A percentile compares a stretch with the other conserved stretches of the same genome.
Evolutionary conservation across 2,113 vertebrate species (phyloP).

Genomic region (Bubo scandiacus): DNA sequence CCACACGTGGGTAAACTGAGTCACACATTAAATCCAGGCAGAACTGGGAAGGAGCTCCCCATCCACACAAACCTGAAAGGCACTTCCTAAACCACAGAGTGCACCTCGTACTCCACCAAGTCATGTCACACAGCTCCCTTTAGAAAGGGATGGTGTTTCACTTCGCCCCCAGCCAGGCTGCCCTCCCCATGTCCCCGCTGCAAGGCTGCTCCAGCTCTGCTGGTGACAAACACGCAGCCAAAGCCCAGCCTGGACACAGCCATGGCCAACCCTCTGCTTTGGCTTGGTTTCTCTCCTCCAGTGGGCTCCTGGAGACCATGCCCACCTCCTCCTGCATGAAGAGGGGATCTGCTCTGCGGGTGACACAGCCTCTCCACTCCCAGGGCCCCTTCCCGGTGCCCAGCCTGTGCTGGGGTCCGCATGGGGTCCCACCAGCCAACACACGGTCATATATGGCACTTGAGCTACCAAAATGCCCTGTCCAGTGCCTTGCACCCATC

Average conservation of each 20-base stretch:
- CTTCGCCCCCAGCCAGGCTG: not conserved
- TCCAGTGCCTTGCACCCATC: too few species aligned
- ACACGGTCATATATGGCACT: not conserved
- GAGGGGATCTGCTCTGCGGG: not conserved
- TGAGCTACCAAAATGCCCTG: rapidly evolving
- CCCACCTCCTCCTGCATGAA: not conserved
- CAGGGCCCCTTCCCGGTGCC: rapidly evolving
- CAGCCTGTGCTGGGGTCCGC: not conserved
- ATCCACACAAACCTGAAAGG: not conserved
- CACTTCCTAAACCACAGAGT: not conserved
- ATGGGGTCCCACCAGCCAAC: not conserved
- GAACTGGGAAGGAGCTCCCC: not conserved
- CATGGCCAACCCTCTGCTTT: not conserved
- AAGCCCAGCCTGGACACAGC: not conserved
- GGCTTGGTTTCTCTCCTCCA: not conserved
- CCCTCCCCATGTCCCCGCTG: not conserved
- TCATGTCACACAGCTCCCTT: not conserved
- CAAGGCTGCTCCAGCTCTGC: not conserved
- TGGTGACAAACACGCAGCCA: not conserved
- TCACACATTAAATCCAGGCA: not conserved
- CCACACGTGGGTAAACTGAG: not conserved
- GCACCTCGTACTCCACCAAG: too few species aligned
- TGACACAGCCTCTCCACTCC: not conserved
- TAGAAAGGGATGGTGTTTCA: not conserved
- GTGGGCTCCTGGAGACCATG: not conserved